These are phyloP conservation scores for Nasua narica DNA, from an alignment of 2,797 vertebrate species.

Conservation along the genomic window DNA sequence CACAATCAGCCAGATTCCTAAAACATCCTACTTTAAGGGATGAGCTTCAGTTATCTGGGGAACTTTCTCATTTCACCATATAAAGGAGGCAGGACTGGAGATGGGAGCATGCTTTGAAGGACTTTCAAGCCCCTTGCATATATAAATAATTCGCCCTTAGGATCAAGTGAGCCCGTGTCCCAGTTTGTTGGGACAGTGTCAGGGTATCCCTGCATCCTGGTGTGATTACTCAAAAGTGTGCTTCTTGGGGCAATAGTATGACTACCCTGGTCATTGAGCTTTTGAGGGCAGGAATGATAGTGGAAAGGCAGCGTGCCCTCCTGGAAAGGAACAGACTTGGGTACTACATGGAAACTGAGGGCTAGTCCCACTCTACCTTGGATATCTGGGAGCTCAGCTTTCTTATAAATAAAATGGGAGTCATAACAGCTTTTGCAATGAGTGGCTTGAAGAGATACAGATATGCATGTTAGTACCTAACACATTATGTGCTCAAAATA, in stretches of 20 bases:
- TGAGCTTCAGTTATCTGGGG: neutral
- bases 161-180: neutral
- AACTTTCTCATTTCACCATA: neutral
- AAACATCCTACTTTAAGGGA: neutral
- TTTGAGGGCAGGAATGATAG: neutral
- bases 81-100: neutral
- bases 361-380: neutral
- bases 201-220: neutral
- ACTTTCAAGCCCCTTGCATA: neutral
- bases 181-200: neutral
- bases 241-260: neutral
- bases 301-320: fast-evolving
- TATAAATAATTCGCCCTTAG: neutral
- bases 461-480: too few relatives aligned
- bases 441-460: neutral
- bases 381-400: neutral
- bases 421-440: neutral
- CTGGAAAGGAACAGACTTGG: neutral
- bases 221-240: neutral
- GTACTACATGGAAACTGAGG: neutral
- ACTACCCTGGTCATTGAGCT: neutral
- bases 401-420: neutral
- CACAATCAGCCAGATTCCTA: neutral
- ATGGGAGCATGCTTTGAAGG: neutral
- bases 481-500: neutral